Base-by-base conservation (phyloP, 2,113 vertebrate genomes). In the Pavo muticus region DNA sequence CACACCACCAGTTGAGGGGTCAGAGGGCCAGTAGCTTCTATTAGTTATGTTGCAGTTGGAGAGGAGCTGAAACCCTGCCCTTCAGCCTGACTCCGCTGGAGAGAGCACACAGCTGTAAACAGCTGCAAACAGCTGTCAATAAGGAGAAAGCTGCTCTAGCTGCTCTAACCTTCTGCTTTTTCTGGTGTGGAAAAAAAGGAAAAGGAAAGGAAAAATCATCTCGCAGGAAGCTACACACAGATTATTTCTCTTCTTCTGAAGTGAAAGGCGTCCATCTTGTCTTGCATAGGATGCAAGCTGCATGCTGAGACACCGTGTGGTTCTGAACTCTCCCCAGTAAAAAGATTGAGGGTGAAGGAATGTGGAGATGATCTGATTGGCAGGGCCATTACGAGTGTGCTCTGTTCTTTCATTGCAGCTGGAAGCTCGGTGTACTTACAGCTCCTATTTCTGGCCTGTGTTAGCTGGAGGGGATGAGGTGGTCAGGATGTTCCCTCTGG, bases 361-460 rank as follows among this genome's bases (percentile, higher is more conserved):
- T 69, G 3, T 40, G 27, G 47, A 44, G 77, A 78, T 47, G 69
- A 75, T 56, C 88, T 96, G 95, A 93, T 81, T 93, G 95, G 86
- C 95, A 96, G 61, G 44, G 81, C 91, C 86, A 92, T 94, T 95
- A 92, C 48, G 44, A 47, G 44, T 0, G 0, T 47, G 24, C 77
- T 82, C 32, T 20, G 57, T 84, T 90, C 57, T 74, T 78, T 75
- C 94, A 68, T 95, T 96, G 94, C 92, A 81, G 5, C 47, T 95
- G 77, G 84, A 91, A 92, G 78, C 44, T 25, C 32, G 20, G 20
- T 93, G 94, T 96, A 94, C 94, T 96, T 94, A 96, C 94, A 94
- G 84, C 93, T 93, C 59, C 87, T 59, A 84, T 63, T 67, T 87
- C 73, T 95, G 91, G 77, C 67, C 74, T 37, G 54, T 32, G 59